These are phyloP conservation scores for Nematolebias whitei DNA, from an alignment of 2,113 vertebrate genomes.

Conservation along the genomic window DNA sequence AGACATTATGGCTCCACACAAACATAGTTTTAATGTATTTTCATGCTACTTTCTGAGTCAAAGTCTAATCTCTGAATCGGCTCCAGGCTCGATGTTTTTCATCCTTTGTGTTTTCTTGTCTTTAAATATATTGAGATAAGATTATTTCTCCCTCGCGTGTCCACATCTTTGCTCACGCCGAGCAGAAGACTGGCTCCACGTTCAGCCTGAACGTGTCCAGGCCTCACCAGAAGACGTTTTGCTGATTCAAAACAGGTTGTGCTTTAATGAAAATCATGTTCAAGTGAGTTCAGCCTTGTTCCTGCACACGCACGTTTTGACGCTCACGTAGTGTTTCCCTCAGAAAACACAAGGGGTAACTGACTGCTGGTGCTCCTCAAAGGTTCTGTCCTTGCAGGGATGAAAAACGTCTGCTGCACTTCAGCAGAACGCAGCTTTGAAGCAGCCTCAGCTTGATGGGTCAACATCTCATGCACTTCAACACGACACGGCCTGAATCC, in stretches of 20 bases:
- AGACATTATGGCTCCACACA: too few species aligned
- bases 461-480: not conserved
- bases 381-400: conserved; percentile 10
- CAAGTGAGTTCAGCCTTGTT: not conserved
- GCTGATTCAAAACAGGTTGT: conserved; percentile 1
- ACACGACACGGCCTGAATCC: conserved; percentile 34
- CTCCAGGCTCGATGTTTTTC: not conserved
- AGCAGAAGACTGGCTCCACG: not conserved
- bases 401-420: conserved; percentile 18
- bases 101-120: not conserved
- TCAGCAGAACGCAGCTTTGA: conserved; percentile 40
- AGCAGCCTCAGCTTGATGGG: conserved; percentile 14
- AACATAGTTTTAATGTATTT: too few species aligned
- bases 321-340: conserved; percentile 2
- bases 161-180: not conserved
- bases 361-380: conserved; percentile 1
- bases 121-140: too few species aligned
- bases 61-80: not conserved
- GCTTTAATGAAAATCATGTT: not conserved
- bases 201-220: conserved; percentile 1
- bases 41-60: not conserved
- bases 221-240: not conserved
- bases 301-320: not conserved
- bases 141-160: not conserved
- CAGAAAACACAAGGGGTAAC: not conserved